Percentiles rank a stretch among this genome's conserved stretches.
phyloP scores from a whole-genome alignment of 2,113 vertebrate genomes.

The Formicarius rufipectus region DNA sequence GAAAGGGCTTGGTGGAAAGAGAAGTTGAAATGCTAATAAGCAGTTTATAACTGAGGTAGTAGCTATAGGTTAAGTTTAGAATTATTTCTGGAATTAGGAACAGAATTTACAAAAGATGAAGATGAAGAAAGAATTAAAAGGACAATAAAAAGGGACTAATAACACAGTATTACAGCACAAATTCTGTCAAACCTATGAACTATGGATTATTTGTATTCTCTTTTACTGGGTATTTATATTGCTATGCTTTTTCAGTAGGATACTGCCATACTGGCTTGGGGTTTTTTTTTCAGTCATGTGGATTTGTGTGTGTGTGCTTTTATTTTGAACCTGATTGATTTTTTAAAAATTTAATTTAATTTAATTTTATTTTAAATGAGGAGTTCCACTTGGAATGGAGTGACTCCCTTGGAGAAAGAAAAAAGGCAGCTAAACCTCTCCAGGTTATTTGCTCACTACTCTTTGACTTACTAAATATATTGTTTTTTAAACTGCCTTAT shows the following conservation, averaged over 20 bases:
- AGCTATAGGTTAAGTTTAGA: neutral
- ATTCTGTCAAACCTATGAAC: neutral
- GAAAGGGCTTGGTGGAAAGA: neutral
- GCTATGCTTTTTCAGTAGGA: neutral
- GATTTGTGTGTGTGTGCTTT: no score
- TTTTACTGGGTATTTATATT: neutral
- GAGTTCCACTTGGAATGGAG: neutral
- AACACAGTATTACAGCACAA: neutral
- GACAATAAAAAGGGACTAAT: neutral
- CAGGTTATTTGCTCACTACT: neutral
- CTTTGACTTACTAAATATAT: neutral
- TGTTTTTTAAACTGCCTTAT: no score
- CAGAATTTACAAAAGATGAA: neutral
- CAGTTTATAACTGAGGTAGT: neutral
- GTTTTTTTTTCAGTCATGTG: neutral
- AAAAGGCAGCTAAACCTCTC: neutral
- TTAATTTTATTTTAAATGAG: neutral
- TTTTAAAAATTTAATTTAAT: no score
- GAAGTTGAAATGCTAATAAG: neutral
- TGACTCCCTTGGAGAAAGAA: neutral
- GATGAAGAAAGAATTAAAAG: neutral
- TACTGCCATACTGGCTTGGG: neutral
- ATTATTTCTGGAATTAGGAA: neutral
- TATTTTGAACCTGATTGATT: no score
- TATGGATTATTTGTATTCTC: neutral